Conservation (phyloP, 2,113 vertebrate genomes). For the Strix aluco region DNA sequence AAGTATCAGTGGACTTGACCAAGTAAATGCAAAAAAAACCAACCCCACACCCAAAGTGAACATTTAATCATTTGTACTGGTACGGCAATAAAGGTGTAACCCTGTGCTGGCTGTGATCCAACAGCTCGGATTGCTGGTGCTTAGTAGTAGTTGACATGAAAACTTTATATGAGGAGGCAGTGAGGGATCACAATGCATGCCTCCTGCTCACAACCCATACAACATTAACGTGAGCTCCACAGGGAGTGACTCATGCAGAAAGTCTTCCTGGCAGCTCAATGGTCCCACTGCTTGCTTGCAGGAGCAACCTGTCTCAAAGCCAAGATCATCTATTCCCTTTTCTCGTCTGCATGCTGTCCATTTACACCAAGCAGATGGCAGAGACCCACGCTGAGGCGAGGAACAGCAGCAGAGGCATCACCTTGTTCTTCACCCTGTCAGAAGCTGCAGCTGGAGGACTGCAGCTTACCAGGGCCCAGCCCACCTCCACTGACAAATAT, state of each 20-base stretch:
- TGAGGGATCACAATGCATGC: accelerated
- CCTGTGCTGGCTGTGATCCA: not conserved
- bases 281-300: not conserved
- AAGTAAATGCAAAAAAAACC: not conserved
- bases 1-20: not conserved
- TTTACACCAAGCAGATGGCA: not conserved
- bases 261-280: not conserved
- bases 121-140: not conserved
- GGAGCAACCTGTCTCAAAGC: not conserved
- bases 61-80: not conserved
- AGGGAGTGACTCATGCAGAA: not conserved
- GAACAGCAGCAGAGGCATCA: not conserved
- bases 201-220: not conserved
- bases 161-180: not conserved
- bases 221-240: not conserved
- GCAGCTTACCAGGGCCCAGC: not conserved
- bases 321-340: not conserved
- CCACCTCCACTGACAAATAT: too few relatives aligned
- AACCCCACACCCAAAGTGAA: not conserved
- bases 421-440: accelerated
- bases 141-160: not conserved
- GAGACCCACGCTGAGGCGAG: not conserved
- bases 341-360: not conserved
- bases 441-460: not conserved
- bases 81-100: not conserved